Percentiles rank a stretch among this genome's conserved stretches.
Conservation (phyloP, 2,113 vertebrate species). For the Ctenomys sociabilis region DNA sequence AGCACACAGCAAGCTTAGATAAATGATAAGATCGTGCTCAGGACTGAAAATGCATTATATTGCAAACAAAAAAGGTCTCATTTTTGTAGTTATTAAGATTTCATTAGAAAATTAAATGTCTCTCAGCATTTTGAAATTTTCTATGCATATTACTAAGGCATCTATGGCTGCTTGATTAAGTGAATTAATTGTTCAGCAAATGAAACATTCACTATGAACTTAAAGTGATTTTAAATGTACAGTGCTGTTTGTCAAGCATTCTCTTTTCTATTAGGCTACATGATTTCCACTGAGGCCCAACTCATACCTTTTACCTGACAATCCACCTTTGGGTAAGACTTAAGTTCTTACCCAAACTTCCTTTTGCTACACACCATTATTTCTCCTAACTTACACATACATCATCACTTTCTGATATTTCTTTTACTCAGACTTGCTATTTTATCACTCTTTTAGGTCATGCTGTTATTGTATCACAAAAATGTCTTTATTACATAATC, state of each 20-base stretch:
- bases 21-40: slow-evolving; percentile 39
- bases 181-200: slow-evolving; percentile 44
- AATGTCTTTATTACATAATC: not conserved
- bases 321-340: too few relatives aligned
- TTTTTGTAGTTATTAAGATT: slow-evolving; percentile 58
- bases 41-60: slow-evolving; percentile 68
- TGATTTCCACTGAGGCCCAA: not conserved
- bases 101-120: slow-evolving; percentile 70
- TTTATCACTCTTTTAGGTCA: not conserved
- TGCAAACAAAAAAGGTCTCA: slow-evolving; percentile 59
- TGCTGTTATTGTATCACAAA: not conserved
- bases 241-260: not conserved
- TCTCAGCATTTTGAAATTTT: not conserved
- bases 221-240: not conserved
- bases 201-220: not conserved
- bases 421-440: not conserved
- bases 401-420: not conserved
- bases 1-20: slow-evolving; percentile 13
- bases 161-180: slow-evolving; percentile 43
- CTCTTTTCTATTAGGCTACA: not conserved
- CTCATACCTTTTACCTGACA: not conserved
- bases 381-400: not conserved
- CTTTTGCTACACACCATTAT: not conserved
- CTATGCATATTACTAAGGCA: not conserved
- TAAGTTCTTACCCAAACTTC: not conserved